phyloP scores from a whole-genome alignment of 2,113 vertebrate genomes.

The Edolisoma coerulescens region DNA sequence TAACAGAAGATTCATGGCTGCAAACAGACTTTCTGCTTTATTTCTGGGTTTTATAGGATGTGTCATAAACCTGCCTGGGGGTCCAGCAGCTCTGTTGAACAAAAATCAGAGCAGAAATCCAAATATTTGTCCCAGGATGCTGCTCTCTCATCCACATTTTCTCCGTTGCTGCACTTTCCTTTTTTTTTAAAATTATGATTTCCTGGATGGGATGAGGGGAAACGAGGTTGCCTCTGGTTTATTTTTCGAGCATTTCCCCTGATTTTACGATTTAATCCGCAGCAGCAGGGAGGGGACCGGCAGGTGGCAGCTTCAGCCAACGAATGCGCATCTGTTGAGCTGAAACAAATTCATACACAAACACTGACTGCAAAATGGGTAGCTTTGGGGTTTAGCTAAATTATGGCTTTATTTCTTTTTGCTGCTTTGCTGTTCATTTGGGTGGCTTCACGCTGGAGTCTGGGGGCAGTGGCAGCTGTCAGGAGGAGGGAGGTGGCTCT shows the following conservation, averaged over 20 bases:
- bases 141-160: fast-evolving
- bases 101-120: neutral
- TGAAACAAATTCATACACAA: fast-evolving
- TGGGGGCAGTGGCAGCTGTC: neutral
- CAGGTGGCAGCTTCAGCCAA: slow-evolving; percentile 30
- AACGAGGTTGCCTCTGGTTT: neutral
- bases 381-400: fast-evolving
- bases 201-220: neutral
- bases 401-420: fast-evolving
- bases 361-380: fast-evolving
- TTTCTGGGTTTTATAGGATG: neutral
- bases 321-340: fast-evolving
- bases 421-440: fast-evolving
- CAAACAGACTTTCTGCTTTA: neutral
- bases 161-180: neutral
- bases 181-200: neutral
- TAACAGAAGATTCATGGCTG: neutral
- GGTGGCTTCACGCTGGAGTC: fast-evolving
- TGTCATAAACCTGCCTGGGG: neutral
- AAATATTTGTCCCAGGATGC: fast-evolving
- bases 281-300: neutral
- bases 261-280: neutral
- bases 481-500: fast-evolving
- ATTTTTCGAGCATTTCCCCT: neutral
- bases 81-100: neutral